Conservation (phyloP, 2,888 invertebrate species). For the Dicyrtoma fusca region DNA sequence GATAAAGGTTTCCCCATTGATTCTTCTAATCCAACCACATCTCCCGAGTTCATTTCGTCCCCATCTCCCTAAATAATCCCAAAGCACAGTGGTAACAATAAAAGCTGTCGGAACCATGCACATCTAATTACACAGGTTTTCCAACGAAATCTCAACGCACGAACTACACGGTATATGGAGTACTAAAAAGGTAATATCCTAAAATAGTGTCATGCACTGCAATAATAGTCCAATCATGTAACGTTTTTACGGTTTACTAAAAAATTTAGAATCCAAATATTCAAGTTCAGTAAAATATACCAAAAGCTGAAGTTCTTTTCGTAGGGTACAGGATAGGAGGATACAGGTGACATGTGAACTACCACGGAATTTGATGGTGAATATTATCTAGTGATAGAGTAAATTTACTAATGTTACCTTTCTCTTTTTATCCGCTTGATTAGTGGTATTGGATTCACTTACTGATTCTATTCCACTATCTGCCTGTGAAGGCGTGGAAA, state of each 20-base stretch:
- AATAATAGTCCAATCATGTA: too few relatives aligned
- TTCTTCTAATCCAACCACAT: conserved; percentile 9
- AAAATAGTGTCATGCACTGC: too few relatives aligned
- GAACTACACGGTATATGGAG: too few relatives aligned
- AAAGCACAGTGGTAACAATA: background rate
- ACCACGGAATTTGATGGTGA: background rate
- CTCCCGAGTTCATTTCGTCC: conserved; percentile 22
- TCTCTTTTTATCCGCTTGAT: background rate
- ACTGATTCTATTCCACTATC: conserved; percentile 35
- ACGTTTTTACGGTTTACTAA: too few relatives aligned
- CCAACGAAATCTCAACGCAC: too few relatives aligned
- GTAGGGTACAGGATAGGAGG: background rate
- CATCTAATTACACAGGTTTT: too few relatives aligned
- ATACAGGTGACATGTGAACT: background rate
- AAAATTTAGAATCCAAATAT: too few relatives aligned
- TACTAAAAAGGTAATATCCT: too few relatives aligned
- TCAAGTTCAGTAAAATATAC: too few relatives aligned
- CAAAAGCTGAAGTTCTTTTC: background rate
- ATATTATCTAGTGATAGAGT: background rate
- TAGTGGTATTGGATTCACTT: background rate
- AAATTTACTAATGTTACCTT: conserved; percentile 17
- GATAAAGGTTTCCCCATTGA: background rate
- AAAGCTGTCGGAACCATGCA: too few relatives aligned
- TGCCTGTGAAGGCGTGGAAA: conserved; percentile 31
- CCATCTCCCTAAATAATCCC: conserved; percentile 13